These are phyloP conservation scores for Drosophila dives DNA, from an alignment of 2,888 invertebrate species.

Conservation along the genomic window DNA sequence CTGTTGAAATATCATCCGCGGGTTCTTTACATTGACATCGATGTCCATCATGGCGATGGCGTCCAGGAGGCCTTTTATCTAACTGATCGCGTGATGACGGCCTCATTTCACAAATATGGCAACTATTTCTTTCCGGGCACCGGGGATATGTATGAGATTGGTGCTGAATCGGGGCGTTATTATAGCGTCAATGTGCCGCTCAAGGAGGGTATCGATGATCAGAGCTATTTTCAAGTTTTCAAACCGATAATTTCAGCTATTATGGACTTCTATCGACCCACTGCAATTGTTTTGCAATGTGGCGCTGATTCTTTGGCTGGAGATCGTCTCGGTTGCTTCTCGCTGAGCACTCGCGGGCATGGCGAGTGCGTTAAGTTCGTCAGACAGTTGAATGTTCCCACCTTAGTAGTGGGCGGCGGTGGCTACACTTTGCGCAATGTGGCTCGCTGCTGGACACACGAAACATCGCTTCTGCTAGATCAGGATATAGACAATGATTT, in stretches of 20 bases:
- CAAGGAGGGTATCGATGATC: conserved; percentile 98
- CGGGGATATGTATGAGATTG: conserved; percentile 99
- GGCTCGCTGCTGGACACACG: conserved; percentile 99
- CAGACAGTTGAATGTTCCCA: conserved; percentile 95
- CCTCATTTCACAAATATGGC: conserved; percentile 99
- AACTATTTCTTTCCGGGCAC: conserved; percentile 99
- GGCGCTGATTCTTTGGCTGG: conserved; percentile 99
- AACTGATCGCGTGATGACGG: conserved; percentile 99
- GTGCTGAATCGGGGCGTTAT: conserved; percentile 97
- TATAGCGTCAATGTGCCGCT: conserved; percentile 99
- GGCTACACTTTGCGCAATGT: conserved; percentile 98
- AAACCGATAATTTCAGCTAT: conserved; percentile 97
- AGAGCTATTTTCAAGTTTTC: conserved; percentile 95
- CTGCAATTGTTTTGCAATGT: conserved; percentile 98
- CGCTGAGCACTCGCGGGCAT: conserved; percentile 96
- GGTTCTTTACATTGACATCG: conserved; percentile 99
- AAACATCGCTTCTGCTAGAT: conserved; percentile 96
- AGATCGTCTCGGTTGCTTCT: conserved; percentile 98
- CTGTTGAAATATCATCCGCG: conserved; percentile 96
- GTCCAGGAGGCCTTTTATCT: conserved; percentile 99
- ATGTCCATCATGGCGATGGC: conserved; percentile 97
- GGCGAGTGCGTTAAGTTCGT: conserved; percentile 99
- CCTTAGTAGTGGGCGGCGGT: conserved; percentile 93
- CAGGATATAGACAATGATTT: conserved; percentile 97
- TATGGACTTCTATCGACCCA: conserved; percentile 98